These are phyloP conservation scores for Trimorus sp. DNA, from an alignment of 2,888 invertebrate genomes.

Conservation along the genomic window DNA sequence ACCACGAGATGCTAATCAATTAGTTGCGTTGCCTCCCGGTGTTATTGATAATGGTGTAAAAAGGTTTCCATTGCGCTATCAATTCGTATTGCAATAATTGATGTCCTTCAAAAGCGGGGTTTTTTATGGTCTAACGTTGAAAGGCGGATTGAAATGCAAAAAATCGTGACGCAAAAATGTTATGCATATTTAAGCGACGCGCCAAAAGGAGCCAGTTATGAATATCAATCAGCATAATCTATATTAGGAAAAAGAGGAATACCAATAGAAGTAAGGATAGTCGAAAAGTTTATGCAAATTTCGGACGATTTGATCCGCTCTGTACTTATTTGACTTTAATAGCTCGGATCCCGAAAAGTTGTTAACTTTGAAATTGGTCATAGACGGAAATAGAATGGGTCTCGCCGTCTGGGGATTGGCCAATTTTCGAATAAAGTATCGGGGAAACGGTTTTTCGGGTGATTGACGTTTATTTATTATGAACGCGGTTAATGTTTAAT, in stretches of 20 bases:
- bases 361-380: not conserved
- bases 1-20: too few species aligned
- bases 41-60: not conserved
- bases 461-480: too few species aligned
- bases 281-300: slow-evolving; percentile 32
- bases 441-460: too few species aligned
- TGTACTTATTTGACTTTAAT: slow-evolving; percentile 11
- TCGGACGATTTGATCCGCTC: not conserved
- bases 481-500: too few species aligned
- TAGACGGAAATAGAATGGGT: too few species aligned
- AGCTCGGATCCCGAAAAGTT: slow-evolving; percentile 3
- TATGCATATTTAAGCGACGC: slow-evolving; percentile 12
- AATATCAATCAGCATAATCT: slow-evolving; percentile 23
- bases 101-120: slow-evolving; percentile 44
- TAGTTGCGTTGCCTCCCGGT: too few species aligned
- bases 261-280: slow-evolving; percentile 25
- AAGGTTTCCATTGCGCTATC: slow-evolving; percentile 21
- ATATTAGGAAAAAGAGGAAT: slow-evolving; percentile 26
- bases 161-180: slow-evolving; percentile 41
- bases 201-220: slow-evolving; percentile 2
- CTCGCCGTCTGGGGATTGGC: too few species aligned
- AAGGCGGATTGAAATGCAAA: slow-evolving; percentile 27
- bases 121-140: slow-evolving; percentile 27
- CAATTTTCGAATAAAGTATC: too few species aligned
- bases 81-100: slow-evolving; percentile 33